Percentiles rank a stretch among this genome's conserved stretches.
phyloP scores from a whole-genome alignment of 2,888 invertebrate species.

The Drosophila mulleri region DNA sequence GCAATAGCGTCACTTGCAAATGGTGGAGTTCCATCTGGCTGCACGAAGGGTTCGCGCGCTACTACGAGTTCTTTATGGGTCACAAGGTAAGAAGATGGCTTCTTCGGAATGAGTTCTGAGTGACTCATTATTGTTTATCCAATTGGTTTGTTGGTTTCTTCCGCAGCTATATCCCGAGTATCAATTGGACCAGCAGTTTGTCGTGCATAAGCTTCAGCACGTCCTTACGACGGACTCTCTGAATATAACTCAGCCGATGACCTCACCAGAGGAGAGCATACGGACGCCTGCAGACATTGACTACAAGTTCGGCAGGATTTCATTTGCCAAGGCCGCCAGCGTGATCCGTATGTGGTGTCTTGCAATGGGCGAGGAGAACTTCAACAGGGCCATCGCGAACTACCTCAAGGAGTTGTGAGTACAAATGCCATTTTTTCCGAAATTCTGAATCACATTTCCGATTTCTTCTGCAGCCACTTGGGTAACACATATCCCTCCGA shows the following conservation, averaged over 20 bases:
- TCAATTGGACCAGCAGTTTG: conserved; percentile 89
- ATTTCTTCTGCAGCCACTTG: neutral
- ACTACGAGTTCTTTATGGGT: conserved; percentile 88
- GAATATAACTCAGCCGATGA: conserved; percentile 87
- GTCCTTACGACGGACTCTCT: conserved; percentile 87
- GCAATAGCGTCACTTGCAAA: conserved; percentile 86
- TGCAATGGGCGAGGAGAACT: conserved; percentile 86
- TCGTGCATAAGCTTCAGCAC: conserved; percentile 88
- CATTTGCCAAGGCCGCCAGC: conserved; percentile 89
- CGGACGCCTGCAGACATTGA: conserved; percentile 87
- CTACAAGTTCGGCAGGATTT: conserved; percentile 86
- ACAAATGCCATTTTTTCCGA: neutral
- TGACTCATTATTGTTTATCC: neutral
- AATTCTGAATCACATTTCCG: neutral
- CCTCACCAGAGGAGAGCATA: conserved; percentile 84
- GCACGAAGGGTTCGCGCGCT: conserved; percentile 89
- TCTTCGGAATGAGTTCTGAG: neutral
- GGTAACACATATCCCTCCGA: conserved; percentile 85
- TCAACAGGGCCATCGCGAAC: conserved; percentile 86
- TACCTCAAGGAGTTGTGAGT: conserved; percentile 86
- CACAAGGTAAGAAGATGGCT: conserved; percentile 76
- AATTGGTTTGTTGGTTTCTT: neutral
- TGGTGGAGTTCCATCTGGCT: conserved; percentile 88
- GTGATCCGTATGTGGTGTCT: conserved; percentile 89
- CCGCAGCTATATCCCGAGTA: conserved; percentile 87